Percentiles rank a stretch among this genome's conserved stretches.
These are phyloP conservation scores for Antheraea pernyi DNA, from an alignment of 1,140 invertebrate species.

Conservation along the genomic window DNA sequence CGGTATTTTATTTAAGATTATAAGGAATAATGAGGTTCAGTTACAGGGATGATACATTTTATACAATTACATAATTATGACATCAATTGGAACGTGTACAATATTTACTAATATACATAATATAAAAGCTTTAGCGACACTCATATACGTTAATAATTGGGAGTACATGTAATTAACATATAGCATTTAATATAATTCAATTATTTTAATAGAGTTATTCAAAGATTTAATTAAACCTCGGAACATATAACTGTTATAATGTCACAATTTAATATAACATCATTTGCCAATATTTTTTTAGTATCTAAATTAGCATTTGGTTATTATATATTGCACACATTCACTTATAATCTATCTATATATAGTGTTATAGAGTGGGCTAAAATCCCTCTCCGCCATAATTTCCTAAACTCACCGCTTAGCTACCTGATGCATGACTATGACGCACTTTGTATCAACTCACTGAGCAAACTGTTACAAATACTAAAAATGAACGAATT, in stretches of 20 bases:
- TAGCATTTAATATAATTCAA: slow-evolving; percentile 2
- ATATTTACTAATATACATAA: slow-evolving; percentile 42
- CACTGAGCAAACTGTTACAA: slow-evolving; percentile 60
- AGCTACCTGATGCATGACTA: slow-evolving; percentile 73
- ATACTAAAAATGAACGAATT: not conserved
- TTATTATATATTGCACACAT: slow-evolving; percentile 75
- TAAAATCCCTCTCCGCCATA: slow-evolving; percentile 76
- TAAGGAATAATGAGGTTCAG: slow-evolving; percentile 37
- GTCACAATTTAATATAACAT: slow-evolving; percentile 11
- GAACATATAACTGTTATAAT: not conserved
- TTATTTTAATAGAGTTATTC: not conserved
- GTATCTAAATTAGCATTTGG: slow-evolving; percentile 65
- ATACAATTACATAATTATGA: slow-evolving; percentile 33
- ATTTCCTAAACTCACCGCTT: slow-evolving; percentile 74
- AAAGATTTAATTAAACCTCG: not conserved
- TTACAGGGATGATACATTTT: slow-evolving; percentile 35
- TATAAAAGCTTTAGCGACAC: slow-evolving; percentile 14
- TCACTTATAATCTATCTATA: slow-evolving; percentile 58
- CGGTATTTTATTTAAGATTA: slow-evolving; percentile 21
- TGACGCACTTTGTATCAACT: slow-evolving; percentile 48
- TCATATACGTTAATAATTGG: not conserved
- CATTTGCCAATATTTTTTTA: slow-evolving; percentile 24
- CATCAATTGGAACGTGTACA: slow-evolving; percentile 43
- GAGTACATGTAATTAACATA: not conserved
- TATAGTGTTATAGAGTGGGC: slow-evolving; percentile 61